Percentiles rank a stretch among this genome's conserved stretches.
phyloP scores from a whole-genome alignment of 2,797 vertebrate genomes.

The Luscinia luscinia region DNA sequence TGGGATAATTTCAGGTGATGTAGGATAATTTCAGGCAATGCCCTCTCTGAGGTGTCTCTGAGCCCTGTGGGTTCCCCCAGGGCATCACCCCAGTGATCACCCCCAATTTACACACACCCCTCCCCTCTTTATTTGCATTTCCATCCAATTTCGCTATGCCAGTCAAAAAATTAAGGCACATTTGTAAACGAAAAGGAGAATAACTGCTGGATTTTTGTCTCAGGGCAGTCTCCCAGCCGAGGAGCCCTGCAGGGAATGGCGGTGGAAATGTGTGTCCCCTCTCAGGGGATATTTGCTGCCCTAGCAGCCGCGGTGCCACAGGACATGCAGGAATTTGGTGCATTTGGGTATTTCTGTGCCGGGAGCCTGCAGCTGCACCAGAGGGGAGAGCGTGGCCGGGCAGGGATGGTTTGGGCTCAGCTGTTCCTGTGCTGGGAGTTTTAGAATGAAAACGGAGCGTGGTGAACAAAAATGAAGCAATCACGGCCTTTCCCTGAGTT shows the following conservation, averaged over 20 bases:
- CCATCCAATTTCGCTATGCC: neutral
- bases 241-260: neutral
- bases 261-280: neutral
- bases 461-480: conserved; percentile 6
- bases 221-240: neutral
- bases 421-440: neutral
- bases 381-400: neutral
- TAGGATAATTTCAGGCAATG: too few relatives aligned
- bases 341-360: neutral
- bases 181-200: neutral
- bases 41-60: neutral
- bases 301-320: neutral
- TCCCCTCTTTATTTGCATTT: neutral
- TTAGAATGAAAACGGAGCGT: conserved; percentile 6
- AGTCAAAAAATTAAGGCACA: neutral
- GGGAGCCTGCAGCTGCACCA: neutral
- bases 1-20: too few relatives aligned
- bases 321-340: neutral
- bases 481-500: neutral
- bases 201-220: neutral
- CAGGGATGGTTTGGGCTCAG: neutral
- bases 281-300: neutral
- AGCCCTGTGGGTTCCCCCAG: neutral
- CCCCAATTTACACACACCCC: neutral
- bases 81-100: too few relatives aligned